Conservation (phyloP, 2,888 invertebrate species). For the Allolobophora icterica region DNA sequence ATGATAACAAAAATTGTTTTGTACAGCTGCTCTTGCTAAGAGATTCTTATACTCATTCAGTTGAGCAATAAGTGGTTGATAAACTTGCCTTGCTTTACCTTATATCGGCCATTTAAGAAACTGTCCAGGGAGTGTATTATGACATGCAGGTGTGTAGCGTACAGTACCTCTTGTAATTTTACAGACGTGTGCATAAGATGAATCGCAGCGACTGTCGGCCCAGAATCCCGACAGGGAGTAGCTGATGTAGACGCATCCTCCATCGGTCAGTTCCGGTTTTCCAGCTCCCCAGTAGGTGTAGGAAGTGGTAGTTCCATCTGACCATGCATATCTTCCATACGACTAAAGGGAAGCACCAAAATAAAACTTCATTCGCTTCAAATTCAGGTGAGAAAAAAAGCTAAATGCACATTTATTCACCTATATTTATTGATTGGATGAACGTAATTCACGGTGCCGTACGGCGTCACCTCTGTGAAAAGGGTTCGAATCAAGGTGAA, state of each 20-base stretch:
- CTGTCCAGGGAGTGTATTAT: too few species aligned
- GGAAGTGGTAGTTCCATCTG: conserved; percentile 31
- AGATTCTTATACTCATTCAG: too few species aligned
- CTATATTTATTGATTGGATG: too few species aligned
- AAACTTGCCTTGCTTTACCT: background rate
- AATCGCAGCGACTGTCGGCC: conserved; percentile 27
- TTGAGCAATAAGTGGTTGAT: background rate
- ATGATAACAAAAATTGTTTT: background rate
- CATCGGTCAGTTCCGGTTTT: conserved; percentile 26
- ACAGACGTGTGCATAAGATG: conserved; percentile 9
- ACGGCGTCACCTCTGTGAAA: too few species aligned
- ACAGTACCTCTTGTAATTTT: conserved; percentile 35
- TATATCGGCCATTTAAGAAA: background rate
- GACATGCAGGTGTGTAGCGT: too few species aligned
- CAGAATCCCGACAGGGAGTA: conserved; percentile 10
- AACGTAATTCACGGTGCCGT: too few species aligned
- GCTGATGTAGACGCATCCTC: conserved; percentile 34
- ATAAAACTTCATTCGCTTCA: background rate
- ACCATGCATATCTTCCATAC: conserved; percentile 38
- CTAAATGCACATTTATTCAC: too few species aligned
- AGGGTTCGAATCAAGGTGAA: too few species aligned
- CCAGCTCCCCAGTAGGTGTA: conserved; percentile 40
- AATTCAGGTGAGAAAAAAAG: background rate
- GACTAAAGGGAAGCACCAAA: background rate
- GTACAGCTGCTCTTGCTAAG: too few species aligned